phyloP scores from a whole-genome alignment of 1,140 invertebrate species.

The Anadara kagoshimensis region DNA sequence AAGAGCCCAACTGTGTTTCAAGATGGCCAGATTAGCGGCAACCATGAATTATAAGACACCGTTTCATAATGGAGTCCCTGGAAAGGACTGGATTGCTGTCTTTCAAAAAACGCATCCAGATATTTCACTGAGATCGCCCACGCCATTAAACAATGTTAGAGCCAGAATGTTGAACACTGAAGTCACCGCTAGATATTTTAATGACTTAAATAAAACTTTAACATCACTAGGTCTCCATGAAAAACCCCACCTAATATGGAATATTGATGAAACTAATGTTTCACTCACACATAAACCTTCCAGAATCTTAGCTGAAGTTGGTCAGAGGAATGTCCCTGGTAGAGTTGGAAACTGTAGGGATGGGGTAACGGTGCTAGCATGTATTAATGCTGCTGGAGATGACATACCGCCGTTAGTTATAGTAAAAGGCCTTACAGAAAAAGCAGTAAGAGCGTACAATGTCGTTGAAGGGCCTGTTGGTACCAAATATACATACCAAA shows the following conservation, averaged over 20 bases:
- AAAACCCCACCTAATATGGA: constrained; percentile 40
- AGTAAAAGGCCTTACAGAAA: constrained; percentile 42
- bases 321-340: constrained; percentile 32
- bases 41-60: constrained; percentile 19
- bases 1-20: constrained; percentile 25
- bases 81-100: constrained; percentile 16
- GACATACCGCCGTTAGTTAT: constrained; percentile 47
- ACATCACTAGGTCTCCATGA: constrained; percentile 1
- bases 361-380: constrained; percentile 33
- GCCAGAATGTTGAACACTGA: constrained; percentile 24
- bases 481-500: constrained; percentile 43
- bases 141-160: constrained; percentile 26
- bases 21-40: constrained; percentile 9
- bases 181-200: constrained; percentile 21
- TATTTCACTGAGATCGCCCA: constrained; percentile 20
- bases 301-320: constrained; percentile 24
- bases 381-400: constrained; percentile 39
- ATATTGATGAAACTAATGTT: constrained; percentile 46
- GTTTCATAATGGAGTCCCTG: constrained; percentile 24
- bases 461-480: constrained; percentile 18
- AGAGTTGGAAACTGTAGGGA: constrained; percentile 32
- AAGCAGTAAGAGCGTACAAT: constrained; percentile 29
- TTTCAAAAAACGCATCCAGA: constrained; percentile 24
- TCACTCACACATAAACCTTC: constrained; percentile 34
- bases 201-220: constrained; percentile 1